phyloP scores from a whole-genome alignment of 2,888 invertebrate species.

The Brenthis ino region DNA sequence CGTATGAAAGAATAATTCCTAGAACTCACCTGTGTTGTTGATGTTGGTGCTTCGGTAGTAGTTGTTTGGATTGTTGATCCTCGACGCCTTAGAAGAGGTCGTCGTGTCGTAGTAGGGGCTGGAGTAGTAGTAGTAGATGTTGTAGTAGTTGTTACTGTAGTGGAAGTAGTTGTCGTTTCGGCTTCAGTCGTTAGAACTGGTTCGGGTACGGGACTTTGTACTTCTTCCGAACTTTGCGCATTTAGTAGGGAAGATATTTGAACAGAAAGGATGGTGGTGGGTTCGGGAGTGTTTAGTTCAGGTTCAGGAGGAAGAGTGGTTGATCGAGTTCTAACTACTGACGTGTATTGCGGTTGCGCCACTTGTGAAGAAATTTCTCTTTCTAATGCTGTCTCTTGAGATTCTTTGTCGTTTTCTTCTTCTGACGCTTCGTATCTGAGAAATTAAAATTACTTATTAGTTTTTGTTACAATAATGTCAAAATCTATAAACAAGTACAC shows the following conservation, averaged over 20 bases:
- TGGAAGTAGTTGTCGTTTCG: constrained; percentile 45
- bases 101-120: constrained; percentile 50
- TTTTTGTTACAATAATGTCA: too few species aligned
- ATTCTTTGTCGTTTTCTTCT: constrained; percentile 52
- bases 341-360: constrained; percentile 69
- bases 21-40: constrained; percentile 80
- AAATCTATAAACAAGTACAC: too few species aligned
- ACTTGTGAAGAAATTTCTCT: constrained; percentile 67
- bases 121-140: constrained; percentile 51
- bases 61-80: constrained; percentile 51
- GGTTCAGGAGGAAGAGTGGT: constrained; percentile 57
- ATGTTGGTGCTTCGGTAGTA: constrained; percentile 52
- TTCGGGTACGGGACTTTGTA: constrained; percentile 51
- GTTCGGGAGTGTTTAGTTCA: constrained; percentile 55
- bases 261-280: constrained; percentile 71
- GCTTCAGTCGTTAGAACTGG: constrained; percentile 54
- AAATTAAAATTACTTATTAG: constrained; percentile 22
- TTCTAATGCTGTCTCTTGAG: constrained; percentile 66
- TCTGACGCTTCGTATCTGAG: constrained; percentile 61
- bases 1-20: constrained; percentile 77
- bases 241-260: constrained; percentile 75
- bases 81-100: constrained; percentile 54
- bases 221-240: constrained; percentile 56
- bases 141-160: constrained; percentile 50
- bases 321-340: constrained; percentile 64